phyloP scores from a whole-genome alignment of 23 tunicate genomes.

The Styela clava region DNA sequence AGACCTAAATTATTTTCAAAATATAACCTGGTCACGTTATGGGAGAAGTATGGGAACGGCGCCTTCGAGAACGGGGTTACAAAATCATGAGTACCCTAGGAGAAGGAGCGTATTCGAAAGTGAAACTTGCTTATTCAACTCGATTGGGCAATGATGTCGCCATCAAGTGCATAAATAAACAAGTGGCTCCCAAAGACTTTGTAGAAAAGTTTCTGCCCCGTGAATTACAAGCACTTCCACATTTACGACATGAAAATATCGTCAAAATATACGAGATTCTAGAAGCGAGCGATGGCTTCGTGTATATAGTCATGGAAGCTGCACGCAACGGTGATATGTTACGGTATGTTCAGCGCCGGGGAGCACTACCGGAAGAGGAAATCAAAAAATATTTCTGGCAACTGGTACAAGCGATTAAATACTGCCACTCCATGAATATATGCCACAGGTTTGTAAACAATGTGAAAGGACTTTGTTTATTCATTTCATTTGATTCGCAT shows the following conservation, averaged over 20 bases:
- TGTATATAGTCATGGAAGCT: constrained; percentile 92
- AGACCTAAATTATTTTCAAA: too few relatives aligned
- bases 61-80: constrained; percentile 75
- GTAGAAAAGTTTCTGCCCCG: constrained; percentile 93
- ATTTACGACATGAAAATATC: constrained; percentile 69
- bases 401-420: constrained; percentile 74
- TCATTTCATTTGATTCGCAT: neutral
- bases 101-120: constrained; percentile 98
- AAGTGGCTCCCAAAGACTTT: constrained; percentile 80
- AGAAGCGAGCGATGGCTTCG: constrained; percentile 92
- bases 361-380: constrained; percentile 79
- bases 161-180: constrained; percentile 84
- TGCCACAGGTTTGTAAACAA: constrained; percentile 61
- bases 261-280: constrained; percentile 83
- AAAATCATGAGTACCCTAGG: constrained; percentile 67
- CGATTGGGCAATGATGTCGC: constrained; percentile 70
- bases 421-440: constrained; percentile 70
- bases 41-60: constrained; percentile 85
- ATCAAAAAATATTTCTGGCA: constrained; percentile 78
- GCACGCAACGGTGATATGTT: constrained; percentile 89
- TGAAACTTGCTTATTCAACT: constrained; percentile 70
- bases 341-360: constrained; percentile 65
- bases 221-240: constrained; percentile 76
- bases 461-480: neutral
- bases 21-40: constrained; percentile 14